Conservation (phyloP, 2,888 invertebrate genomes). For the Eumacrocentrus americanus region DNA sequence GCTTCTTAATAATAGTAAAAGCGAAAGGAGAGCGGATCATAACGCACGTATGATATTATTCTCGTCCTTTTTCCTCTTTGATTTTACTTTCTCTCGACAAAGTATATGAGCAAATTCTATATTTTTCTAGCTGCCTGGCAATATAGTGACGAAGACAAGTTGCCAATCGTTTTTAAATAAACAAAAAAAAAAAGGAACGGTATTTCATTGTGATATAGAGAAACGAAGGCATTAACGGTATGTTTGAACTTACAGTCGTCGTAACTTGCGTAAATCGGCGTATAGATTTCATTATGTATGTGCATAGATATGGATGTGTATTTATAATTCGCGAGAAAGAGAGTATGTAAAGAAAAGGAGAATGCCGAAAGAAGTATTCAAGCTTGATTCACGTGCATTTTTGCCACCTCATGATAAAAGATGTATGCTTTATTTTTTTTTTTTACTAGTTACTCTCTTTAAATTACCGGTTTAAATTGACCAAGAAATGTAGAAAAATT, state of each 20-base stretch:
- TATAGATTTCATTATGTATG: conserved; percentile 29
- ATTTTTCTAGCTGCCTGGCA: conserved; percentile 51
- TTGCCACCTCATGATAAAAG: background rate
- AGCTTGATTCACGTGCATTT: background rate
- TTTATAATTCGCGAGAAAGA: conserved; percentile 26
- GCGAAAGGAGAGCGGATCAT: no score
- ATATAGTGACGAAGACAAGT: conserved; percentile 42
- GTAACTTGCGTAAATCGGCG: conserved; percentile 25
- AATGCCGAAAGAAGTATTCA: conserved; percentile 2
- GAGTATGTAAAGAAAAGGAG: background rate
- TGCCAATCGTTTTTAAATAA: conserved; percentile 45
- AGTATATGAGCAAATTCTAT: conserved; percentile 47
- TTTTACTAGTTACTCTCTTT: background rate
- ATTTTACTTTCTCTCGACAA: conserved; percentile 40
- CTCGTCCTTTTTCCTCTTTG: conserved; percentile 6
- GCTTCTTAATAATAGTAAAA: no score
- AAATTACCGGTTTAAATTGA: background rate
- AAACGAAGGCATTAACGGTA: conserved; percentile 42
- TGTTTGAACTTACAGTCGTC: conserved; percentile 41
- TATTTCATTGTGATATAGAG: conserved; percentile 51
- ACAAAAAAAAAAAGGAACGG: conserved; percentile 33
- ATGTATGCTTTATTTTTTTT: background rate
- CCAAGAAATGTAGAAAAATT: background rate
- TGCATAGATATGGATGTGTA: conserved; percentile 33
- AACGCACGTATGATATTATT: background rate